These are phyloP conservation scores for Antennarius maculatus DNA, from an alignment of 2,797 vertebrate genomes.

Conservation along the genomic window DNA sequence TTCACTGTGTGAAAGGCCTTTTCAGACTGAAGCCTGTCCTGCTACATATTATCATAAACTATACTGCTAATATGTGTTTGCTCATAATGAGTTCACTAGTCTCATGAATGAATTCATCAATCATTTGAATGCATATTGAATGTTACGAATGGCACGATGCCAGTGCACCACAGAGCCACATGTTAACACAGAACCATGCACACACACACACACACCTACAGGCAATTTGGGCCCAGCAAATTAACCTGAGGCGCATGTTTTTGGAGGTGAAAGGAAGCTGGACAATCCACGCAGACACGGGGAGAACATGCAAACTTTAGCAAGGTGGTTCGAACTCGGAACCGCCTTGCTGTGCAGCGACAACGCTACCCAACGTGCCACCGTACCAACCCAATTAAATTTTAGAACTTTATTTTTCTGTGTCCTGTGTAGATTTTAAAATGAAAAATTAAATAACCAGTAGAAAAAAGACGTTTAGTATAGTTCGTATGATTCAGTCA, in stretches of 20 bases:
- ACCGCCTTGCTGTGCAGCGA: no score
- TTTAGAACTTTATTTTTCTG: conserved; percentile 5
- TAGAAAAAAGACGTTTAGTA: conserved; percentile 33
- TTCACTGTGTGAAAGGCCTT: conserved; percentile 2
- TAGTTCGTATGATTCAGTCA: conserved; percentile 43
- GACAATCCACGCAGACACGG: no score
- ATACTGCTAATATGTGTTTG: conserved; percentile 3
- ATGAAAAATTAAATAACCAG: conserved; percentile 24
- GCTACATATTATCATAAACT: conserved; percentile 15
- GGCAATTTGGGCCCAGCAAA: no score
- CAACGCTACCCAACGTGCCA: no score
- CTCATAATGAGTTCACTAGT: conserved; percentile 15
- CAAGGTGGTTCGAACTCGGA: no score
- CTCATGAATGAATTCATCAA: conserved; percentile 23
- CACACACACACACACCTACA: no score
- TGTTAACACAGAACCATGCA: no score
- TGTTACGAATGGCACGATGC: conserved; percentile 5
- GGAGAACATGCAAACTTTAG: no score
- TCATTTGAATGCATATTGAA: conserved; percentile 30
- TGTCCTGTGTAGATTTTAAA: conserved; percentile 15
- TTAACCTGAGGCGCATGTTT: no score
- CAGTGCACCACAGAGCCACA: no score
- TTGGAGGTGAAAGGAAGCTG: no score
- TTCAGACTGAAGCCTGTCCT: conserved; percentile 1
- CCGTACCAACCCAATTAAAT: background rate